phyloP scores from a whole-genome alignment of 2,888 invertebrate genomes.

The Ecdyonurus torrentis region DNA sequence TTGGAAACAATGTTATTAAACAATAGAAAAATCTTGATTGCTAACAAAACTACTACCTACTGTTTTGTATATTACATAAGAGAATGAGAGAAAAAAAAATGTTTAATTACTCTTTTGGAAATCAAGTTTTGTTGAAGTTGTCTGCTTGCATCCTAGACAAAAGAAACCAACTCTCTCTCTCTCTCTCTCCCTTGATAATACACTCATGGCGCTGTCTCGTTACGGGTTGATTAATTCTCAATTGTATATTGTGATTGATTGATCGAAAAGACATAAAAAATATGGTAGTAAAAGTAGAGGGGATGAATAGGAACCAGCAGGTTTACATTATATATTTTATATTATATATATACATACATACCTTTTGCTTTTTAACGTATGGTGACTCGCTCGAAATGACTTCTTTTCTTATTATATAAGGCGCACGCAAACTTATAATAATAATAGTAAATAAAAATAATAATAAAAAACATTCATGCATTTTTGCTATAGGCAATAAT shows the following conservation, averaged over 20 bases:
- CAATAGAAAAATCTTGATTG: no score
- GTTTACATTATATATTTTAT: neutral
- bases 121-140: no score
- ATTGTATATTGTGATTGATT: slow-evolving; percentile 1
- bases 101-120: no score
- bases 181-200: no score
- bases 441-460: neutral
- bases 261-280: neutral
- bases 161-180: no score
- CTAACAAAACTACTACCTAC: no score
- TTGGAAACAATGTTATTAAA: no score
- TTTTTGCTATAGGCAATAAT: neutral
- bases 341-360: no score
- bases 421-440: neutral
- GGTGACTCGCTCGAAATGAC: neutral
- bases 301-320: neutral
- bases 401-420: neutral
- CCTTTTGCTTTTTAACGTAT: neutral
- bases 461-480: neutral
- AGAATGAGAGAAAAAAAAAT: no score
- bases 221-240: neutral
- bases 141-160: no score
- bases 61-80: no score
- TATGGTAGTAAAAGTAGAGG: neutral
- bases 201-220: neutral